Percentiles rank a stretch among this genome's conserved stretches.
Evolutionary conservation across 2,797 vertebrate genomes (phyloP).

Genomic region (Eospalax fontanierii): DNA sequence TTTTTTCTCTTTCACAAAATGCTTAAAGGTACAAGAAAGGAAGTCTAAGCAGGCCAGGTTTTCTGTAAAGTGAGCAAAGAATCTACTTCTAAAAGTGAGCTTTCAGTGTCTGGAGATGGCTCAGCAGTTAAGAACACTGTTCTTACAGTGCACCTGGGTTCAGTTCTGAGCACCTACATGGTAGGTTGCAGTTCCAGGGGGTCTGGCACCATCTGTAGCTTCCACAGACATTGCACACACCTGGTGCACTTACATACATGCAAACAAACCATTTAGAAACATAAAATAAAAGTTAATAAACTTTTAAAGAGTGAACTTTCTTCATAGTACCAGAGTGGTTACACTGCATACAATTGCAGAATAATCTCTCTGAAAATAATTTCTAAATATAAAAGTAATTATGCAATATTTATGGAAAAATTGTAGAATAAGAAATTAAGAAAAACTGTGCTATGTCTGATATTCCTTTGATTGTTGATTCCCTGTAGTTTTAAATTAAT

Average conservation of each 20-base stretch:
- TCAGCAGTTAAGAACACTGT: no score
- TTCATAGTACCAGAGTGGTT: background rate
- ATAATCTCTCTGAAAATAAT: background rate
- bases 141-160: no score
- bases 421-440: background rate
- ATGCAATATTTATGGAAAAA: background rate
- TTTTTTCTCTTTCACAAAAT: no score
- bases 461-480: background rate
- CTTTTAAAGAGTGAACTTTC: background rate
- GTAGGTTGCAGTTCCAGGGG: no score
- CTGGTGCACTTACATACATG: no score
- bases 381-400: constrained; percentile 43
- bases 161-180: no score
- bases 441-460: background rate
- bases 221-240: no score
- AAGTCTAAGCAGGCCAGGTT: background rate
- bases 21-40: background rate
- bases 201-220: no score
- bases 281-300: background rate
- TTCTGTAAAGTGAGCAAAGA: background rate
- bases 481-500: constrained; percentile 44
- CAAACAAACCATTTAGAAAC: no score
- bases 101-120: background rate
- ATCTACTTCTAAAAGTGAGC: background rate
- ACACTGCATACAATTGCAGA: background rate